These are phyloP conservation scores for Lamellibrachia luymesi DNA, from an alignment of 1,140 invertebrate genomes.

Conservation along the genomic window DNA sequence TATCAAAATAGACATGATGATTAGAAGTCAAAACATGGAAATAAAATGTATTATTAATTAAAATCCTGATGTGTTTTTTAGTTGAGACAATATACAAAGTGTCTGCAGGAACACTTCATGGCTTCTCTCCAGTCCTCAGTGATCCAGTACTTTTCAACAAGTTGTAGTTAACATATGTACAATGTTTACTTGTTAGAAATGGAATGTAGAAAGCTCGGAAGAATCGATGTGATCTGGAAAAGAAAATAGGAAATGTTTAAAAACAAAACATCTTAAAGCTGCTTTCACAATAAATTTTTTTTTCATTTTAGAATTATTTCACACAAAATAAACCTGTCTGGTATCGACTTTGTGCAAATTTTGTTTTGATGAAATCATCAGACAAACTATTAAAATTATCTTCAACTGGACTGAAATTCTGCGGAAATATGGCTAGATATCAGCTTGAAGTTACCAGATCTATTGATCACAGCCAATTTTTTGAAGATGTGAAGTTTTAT, in stretches of 20 bases:
- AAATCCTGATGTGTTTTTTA: neutral
- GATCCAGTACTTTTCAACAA: constrained; percentile 2
- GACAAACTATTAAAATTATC: no score
- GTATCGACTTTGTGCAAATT: no score
- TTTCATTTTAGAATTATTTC: no score
- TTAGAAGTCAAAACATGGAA: no score
- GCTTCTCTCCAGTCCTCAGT: neutral
- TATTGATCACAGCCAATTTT: no score
- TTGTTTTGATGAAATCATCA: no score
- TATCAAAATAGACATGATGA: no score
- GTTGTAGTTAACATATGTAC: constrained; percentile 21
- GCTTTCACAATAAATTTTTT: neutral
- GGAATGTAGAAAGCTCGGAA: constrained; percentile 29
- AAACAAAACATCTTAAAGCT: neutral
- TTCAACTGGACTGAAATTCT: neutral
- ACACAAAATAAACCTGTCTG: no score
- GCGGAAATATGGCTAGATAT: neutral
- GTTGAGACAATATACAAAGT: neutral
- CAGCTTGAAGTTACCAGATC: neutral
- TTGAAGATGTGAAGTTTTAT: no score
- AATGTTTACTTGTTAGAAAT: constrained; percentile 15
- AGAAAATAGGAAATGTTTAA: constrained; percentile 7
- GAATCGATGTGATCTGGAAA: constrained; percentile 26
- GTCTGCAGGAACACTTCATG: neutral
- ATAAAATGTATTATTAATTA: no score